Percentiles rank a stretch among this genome's conserved stretches.
phyloP scores from a whole-genome alignment of 2,797 vertebrate species.

The Ataeniobius toweri region DNA sequence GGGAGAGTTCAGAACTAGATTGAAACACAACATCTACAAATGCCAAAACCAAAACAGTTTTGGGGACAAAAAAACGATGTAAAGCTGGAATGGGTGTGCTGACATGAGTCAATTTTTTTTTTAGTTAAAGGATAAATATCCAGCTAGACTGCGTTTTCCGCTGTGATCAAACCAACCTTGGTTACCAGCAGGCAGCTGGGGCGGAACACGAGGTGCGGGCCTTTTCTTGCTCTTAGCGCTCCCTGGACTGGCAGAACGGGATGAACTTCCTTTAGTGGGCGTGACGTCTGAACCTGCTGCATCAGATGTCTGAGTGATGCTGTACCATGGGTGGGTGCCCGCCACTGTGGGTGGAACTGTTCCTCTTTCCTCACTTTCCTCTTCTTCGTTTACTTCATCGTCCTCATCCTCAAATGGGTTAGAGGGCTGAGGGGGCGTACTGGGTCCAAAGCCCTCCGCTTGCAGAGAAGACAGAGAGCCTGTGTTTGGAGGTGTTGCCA shows the following conservation, averaged over 20 bases:
- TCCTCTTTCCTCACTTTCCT: constrained; percentile 52
- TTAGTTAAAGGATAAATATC: not conserved
- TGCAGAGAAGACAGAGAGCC: constrained; percentile 84
- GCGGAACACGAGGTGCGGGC: constrained; percentile 86
- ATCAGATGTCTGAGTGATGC: constrained; percentile 80
- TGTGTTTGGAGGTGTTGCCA: constrained; percentile 63
- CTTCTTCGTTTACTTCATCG: constrained; percentile 64
- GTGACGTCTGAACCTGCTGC: constrained; percentile 57
- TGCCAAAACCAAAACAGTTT: not conserved
- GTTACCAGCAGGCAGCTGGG: constrained; percentile 72
- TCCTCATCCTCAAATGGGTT: constrained; percentile 92
- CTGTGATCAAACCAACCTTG: constrained; percentile 72
- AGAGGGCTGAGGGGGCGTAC: constrained; percentile 76
- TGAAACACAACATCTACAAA: too few species aligned
- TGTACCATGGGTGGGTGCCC: constrained; percentile 91
- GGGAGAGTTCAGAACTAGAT: too few species aligned
- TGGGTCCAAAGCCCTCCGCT: constrained; percentile 75
- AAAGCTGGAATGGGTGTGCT: not conserved
- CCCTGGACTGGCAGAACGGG: constrained; percentile 70
- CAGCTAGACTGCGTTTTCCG: not conserved
- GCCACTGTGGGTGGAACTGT: constrained; percentile 60
- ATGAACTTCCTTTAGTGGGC: constrained; percentile 67
- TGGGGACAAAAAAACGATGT: not conserved
- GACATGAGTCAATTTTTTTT: not conserved
- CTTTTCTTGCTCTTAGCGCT: constrained; percentile 88